Evolutionary conservation across 2,797 vertebrate species (phyloP), one percentile per base, ranked within the genome.

Genomic region (Characodon lateralis): DNA sequence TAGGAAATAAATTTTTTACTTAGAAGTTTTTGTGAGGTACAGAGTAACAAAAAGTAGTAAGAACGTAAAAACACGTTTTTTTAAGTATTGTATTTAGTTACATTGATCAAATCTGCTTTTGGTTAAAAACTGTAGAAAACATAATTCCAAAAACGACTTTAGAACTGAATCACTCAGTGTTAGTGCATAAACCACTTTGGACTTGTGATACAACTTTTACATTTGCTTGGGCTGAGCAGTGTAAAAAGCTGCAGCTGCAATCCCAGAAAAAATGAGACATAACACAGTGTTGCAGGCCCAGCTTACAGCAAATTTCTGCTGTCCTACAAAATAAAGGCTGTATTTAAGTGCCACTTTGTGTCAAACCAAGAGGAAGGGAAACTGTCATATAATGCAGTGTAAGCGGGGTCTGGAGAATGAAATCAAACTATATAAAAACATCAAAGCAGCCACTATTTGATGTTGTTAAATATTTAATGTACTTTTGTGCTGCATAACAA

Each of bases 1-100:
- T 41, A 22, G 22, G 39, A 31, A 35, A 53, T 14, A 24, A 2
- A n/a, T 55, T 55, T 55, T 24, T 55, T 55, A 41, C 0, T 18
- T 71, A 35, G 20, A 63, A 14, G 56, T 77, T 75, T 5, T 41
- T 74, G 58, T 72, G 66, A 83, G 81, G 50, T 65, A 71, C 71
- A 78, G 22, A 43, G 65, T 43, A 22, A 43, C 2, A 8, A 18
- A 39, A 12, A 22, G 5, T 55, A 7, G 18, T 55, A 7, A 66
- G 22, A 66, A 22, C 31, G 31, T 22, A 31, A 46, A 24, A n/a
- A 46, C 43, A 68, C 41, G 14, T n/a, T 68, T 10, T 10, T 43
- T 66, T 22, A 41, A 24, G 18, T 39, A 22, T 66, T 46, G 4
- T n/a, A 6, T 5, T 6, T 43, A 14, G 65, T 46, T 24, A 24